Conservation (phyloP, 2,113 vertebrate species). For the Cyprinodon variegatus region DNA sequence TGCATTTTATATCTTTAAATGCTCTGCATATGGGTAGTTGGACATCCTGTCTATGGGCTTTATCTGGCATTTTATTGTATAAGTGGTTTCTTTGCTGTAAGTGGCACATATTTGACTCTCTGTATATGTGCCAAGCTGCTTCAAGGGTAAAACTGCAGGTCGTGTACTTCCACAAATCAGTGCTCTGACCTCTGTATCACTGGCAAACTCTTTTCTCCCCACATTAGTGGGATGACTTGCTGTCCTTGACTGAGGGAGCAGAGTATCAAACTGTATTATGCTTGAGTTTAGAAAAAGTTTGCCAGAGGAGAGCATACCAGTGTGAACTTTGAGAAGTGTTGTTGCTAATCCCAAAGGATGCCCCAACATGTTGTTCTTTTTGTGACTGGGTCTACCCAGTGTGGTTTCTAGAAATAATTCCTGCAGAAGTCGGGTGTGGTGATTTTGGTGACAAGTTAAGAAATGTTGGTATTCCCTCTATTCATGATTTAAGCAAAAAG, state of each 20-base stretch:
- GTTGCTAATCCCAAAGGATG: conserved; percentile 23
- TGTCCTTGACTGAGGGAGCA: conserved; percentile 63
- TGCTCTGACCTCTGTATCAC: conserved; percentile 39
- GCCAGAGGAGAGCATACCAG: conserved; percentile 12
- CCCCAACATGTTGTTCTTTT: conserved; percentile 14
- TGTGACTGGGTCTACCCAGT: not conserved
- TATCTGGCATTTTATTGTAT: conserved; percentile 39
- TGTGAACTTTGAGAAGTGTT: conserved; percentile 22
- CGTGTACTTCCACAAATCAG: conserved; percentile 45
- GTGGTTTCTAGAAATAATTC: not conserved
- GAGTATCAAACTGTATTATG: conserved; percentile 36
- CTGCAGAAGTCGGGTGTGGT: not conserved
- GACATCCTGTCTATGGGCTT: conserved; percentile 29
- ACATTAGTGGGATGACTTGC: conserved; percentile 69
- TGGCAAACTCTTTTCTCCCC: conserved; percentile 23
- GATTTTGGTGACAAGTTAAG: not conserved
- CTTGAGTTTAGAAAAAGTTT: conserved; percentile 18
- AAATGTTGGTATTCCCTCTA: not conserved
- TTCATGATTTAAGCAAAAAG: not conserved
- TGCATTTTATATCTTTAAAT: conserved; percentile 9
- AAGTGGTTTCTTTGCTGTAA: conserved; percentile 24
- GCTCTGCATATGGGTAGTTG: conserved; percentile 37
- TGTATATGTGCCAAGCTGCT: conserved; percentile 34
- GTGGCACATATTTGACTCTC: conserved; percentile 39
- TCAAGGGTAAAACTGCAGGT: conserved; percentile 64